A percentile compares a stretch with the other conserved stretches of the same genome.
phyloP scores from a whole-genome alignment of 2,888 invertebrate genomes.

The Loripinus fragilis region DNA sequence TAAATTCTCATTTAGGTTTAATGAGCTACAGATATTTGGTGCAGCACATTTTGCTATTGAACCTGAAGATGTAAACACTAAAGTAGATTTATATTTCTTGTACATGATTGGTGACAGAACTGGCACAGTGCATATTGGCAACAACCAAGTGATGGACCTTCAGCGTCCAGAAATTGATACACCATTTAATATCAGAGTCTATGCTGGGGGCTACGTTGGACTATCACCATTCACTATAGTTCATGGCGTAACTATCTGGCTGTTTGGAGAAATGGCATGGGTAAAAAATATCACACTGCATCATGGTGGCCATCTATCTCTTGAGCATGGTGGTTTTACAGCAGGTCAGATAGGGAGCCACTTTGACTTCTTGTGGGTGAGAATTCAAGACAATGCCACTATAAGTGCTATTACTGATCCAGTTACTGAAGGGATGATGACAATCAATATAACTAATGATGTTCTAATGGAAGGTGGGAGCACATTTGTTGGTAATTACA shows the following conservation, averaged over 20 bases:
- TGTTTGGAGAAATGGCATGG: constrained; percentile 70
- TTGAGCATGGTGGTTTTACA: constrained; percentile 66
- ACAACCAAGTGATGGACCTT: constrained; percentile 69
- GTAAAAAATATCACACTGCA: constrained; percentile 71
- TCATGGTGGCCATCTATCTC: constrained; percentile 66
- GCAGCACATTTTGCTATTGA: constrained; percentile 68
- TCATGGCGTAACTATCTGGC: constrained; percentile 72
- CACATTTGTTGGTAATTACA: constrained; percentile 66
- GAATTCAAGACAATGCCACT: constrained; percentile 72
- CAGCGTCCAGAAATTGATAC: constrained; percentile 68
- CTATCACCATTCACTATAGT: constrained; percentile 70
- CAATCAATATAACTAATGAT: constrained; percentile 54
- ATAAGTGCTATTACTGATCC: constrained; percentile 67
- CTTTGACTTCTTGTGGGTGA: constrained; percentile 61
- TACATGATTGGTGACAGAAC: constrained; percentile 77
- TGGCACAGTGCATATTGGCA: constrained; percentile 73
- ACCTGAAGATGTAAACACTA: constrained; percentile 56
- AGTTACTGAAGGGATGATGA: constrained; percentile 60
- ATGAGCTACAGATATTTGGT: constrained; percentile 72
- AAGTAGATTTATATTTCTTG: constrained; percentile 67
- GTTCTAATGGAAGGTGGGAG: constrained; percentile 75
- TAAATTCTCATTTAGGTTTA: constrained; percentile 62
- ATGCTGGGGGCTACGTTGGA: constrained; percentile 65
- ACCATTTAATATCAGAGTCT: constrained; percentile 70
- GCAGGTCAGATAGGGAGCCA: constrained; percentile 47